A percentile compares a stretch with the other conserved stretches of the same genome.
These are phyloP conservation scores for Hydropotes inermis DNA, from an alignment of 2,113 vertebrate genomes.

Conservation along the genomic window DNA sequence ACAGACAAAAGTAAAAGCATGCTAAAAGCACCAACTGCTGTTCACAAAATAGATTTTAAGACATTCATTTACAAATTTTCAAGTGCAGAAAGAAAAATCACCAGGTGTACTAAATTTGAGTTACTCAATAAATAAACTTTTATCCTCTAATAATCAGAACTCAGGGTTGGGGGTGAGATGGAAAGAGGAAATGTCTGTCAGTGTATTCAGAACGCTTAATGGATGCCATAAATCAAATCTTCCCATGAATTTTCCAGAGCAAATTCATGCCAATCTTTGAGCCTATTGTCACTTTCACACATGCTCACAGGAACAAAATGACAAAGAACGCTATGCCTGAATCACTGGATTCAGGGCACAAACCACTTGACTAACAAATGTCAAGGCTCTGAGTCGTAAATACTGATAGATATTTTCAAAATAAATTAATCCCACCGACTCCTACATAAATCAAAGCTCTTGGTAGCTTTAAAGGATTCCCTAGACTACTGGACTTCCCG, in stretches of 20 bases:
- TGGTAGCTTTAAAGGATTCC: constrained; percentile 27
- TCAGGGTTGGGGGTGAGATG: constrained; percentile 46
- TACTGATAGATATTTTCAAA: constrained; percentile 38
- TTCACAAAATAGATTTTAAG: constrained; percentile 41
- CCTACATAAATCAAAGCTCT: constrained; percentile 33
- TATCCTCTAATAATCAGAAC: constrained; percentile 56
- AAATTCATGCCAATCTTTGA: constrained; percentile 80
- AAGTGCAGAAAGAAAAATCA: constrained; percentile 42
- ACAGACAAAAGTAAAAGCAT: constrained; percentile 25
- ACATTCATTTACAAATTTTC: constrained; percentile 29
- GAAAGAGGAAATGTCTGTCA: constrained; percentile 77
- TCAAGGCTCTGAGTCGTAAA: constrained; percentile 39
- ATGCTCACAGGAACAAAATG: constrained; percentile 83
- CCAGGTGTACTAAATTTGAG: constrained; percentile 31
- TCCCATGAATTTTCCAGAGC: constrained; percentile 81
- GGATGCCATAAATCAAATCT: constrained; percentile 76
- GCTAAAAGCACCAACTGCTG: constrained; percentile 12
- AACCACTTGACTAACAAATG: constrained; percentile 50
- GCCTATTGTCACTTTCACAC: constrained; percentile 81
- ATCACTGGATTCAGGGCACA: constrained; percentile 74
- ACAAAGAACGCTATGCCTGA: constrained; percentile 80
- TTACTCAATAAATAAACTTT: constrained; percentile 50
- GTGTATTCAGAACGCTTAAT: constrained; percentile 76
- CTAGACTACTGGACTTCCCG: constrained; percentile 9
- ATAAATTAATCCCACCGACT: constrained; percentile 12